Evolutionary conservation across 1,140 invertebrate genomes (phyloP), one percentile per base, ranked within the genome.

Genomic region (Saccostrea cuccullata): DNA sequence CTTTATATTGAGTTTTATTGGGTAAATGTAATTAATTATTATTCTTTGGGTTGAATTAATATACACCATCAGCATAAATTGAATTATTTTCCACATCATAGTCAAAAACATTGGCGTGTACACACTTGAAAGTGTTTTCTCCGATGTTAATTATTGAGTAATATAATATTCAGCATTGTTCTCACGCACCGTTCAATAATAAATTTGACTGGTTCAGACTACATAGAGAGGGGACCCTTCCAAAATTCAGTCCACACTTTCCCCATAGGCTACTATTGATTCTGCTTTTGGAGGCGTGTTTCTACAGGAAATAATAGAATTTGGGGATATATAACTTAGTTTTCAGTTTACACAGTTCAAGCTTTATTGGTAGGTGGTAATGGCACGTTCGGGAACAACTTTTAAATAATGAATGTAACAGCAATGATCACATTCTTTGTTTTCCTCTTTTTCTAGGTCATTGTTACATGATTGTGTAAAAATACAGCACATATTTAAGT

Each of bases 121-220:
- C 70, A 26, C 11, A 36, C 70, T 77, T 9, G 4, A 15, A 77
- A 77, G 23, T 77, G 30, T 11, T 15, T 77, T 36, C 26, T 15
- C 13, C 11, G 70, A 77, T 77, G 26, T 77, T 77, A 77, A 40
- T 77, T 77, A 77, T 77, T 77, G 70, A 77, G 30, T 36, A 77
- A 30, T 36, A 77, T 36, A 36, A 77, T 77, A 77, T 36, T 12
- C 70, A 13, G 26, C 1, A 30, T 77, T 77, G 70, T 77, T 77
- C 23, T 77, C 30, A 13, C 15, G 13, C 13, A 26, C 23, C 70
- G 70, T 30, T 67, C 70, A 77, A 77, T 77, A 36, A 77, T 36
- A 4, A 77, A 13, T 11, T 77, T 77, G 30, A 77, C 30, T 30
- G 30, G 23, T 77, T 15, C 26, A 77, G 15, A 30, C 23, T 77